Conservation (phyloP, 1,140 invertebrate genomes). For the Danaus plexippus region DNA sequence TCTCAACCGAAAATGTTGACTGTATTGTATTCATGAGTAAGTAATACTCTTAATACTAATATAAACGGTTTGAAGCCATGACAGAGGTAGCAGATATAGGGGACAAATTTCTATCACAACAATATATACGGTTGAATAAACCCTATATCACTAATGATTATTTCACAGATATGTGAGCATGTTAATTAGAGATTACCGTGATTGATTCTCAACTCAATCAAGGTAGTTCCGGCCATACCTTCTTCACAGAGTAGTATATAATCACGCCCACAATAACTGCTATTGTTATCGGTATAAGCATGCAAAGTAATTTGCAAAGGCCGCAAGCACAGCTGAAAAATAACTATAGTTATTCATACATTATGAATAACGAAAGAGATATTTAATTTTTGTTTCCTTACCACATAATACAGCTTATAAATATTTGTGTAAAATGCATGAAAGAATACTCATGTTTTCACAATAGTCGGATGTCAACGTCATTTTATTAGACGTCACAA, state of each 20-base stretch:
- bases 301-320: slow-evolving; percentile 21
- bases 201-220: neutral
- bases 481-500: too few species aligned
- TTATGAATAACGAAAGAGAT: neutral
- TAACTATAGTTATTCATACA: neutral
- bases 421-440: slow-evolving; percentile 11
- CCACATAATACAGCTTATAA: neutral
- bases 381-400: too few species aligned
- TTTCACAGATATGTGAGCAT: too few species aligned
- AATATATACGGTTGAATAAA: too few species aligned
- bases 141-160: too few species aligned
- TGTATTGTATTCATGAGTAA: too few species aligned
- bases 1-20: too few species aligned
- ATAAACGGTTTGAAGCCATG: too few species aligned
- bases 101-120: too few species aligned
- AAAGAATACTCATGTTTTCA: neutral
- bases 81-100: too few species aligned
- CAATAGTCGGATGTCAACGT: neutral
- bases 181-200: too few species aligned
- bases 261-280: slow-evolving; percentile 16
- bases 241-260: slow-evolving; percentile 17
- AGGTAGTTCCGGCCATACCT: neutral
- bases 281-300: slow-evolving; percentile 23
- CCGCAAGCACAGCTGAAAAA: slow-evolving; percentile 20
- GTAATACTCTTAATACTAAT: too few species aligned